Percentiles rank a stretch among this genome's conserved stretches.
These are phyloP conservation scores for Orthosia incerta DNA, from an alignment of 2,888 invertebrate genomes.

Conservation along the genomic window DNA sequence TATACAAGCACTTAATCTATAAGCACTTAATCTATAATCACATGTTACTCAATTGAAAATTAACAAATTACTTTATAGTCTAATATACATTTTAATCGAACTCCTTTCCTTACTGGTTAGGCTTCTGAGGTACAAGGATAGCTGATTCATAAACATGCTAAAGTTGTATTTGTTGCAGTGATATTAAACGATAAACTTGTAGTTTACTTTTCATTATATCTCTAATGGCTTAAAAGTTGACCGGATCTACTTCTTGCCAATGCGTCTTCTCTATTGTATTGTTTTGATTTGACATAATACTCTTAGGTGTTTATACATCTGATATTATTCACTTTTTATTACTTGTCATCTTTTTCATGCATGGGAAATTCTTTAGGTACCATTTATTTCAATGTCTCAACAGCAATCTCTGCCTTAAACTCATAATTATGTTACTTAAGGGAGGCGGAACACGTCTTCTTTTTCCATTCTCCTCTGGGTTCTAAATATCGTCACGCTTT, in stretches of 20 bases:
- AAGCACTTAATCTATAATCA: constrained; percentile 6
- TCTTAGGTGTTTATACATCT: neutral
- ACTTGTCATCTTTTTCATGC: neutral
- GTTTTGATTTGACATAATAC: neutral
- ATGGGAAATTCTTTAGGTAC: neutral
- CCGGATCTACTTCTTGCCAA: neutral
- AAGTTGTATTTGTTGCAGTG: constrained; percentile 5
- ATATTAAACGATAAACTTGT: neutral
- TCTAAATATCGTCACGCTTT: too few relatives aligned
- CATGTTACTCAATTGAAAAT: constrained; percentile 32
- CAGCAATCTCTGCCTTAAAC: too few relatives aligned
- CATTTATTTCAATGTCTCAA: neutral
- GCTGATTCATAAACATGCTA: constrained; percentile 43
- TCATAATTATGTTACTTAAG: neutral
- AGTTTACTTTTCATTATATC: neutral
- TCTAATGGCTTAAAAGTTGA: neutral
- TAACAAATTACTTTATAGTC: constrained; percentile 11
- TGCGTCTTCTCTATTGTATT: neutral
- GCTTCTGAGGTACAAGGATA: constrained; percentile 44
- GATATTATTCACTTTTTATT: neutral
- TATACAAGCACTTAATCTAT: neutral
- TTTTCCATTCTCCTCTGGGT: neutral
- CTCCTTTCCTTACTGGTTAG: constrained; percentile 39
- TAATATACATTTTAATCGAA: constrained; percentile 32
- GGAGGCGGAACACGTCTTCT: neutral